Evolutionary conservation across 2,797 vertebrate genomes (phyloP).

Genomic region (Lepidocolaptes lacrymiger): DNA sequence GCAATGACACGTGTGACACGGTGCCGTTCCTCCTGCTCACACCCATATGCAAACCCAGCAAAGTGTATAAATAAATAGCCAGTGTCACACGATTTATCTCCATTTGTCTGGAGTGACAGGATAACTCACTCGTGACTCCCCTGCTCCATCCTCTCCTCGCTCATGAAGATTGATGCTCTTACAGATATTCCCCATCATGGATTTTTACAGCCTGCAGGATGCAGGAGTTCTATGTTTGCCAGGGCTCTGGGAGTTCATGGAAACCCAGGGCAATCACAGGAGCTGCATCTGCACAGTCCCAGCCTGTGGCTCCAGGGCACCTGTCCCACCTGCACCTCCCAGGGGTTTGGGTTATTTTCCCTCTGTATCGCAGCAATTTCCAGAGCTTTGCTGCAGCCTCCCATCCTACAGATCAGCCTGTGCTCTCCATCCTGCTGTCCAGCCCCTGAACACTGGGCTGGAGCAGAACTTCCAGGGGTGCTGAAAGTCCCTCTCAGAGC

Average conservation of each 20-base stretch:
- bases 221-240: neutral
- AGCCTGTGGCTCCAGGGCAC: fast-evolving
- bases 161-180: slow-evolving; percentile 64
- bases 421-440: neutral
- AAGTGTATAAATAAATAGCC: slow-evolving; percentile 44
- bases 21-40: neutral
- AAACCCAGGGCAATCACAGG: fast-evolving
- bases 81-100: slow-evolving; percentile 49
- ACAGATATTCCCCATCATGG: neutral
- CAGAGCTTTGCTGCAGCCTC: neutral
- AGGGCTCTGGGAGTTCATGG: neutral
- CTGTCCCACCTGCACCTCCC: neutral
- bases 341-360: neutral
- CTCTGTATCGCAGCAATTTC: neutral
- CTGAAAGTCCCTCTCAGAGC: neutral
- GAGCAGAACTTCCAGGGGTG: neutral
- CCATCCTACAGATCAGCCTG: fast-evolving
- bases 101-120: slow-evolving; percentile 64
- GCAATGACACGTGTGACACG: fast-evolving
- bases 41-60: neutral
- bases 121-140: slow-evolving; percentile 58
- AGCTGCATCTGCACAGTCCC: neutral
- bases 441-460: neutral
- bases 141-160: slow-evolving; percentile 20
- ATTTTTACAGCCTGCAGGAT: neutral